Conservation (phyloP, 2,113 vertebrate genomes). For the Cebidichthys violaceus region DNA sequence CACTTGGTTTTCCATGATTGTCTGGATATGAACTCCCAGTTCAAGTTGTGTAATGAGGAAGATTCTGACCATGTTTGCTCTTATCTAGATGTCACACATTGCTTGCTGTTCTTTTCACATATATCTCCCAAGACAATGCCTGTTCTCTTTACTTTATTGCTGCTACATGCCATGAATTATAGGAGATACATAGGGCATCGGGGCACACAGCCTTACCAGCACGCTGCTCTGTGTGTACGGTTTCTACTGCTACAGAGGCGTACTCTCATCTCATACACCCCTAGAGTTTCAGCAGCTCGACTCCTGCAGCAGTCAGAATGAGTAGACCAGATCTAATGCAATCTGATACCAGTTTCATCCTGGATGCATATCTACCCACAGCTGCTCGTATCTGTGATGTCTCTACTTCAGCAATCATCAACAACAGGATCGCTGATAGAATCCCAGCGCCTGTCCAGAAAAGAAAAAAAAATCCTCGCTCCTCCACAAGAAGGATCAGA, state of each 20-base stretch:
- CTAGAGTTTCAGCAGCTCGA: conserved; percentile 14
- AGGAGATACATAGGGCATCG: not conserved
- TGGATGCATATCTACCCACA: conserved; percentile 40
- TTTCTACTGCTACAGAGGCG: conserved; percentile 2
- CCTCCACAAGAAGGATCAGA: conserved; percentile 42
- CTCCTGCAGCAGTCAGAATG: conserved; percentile 26
- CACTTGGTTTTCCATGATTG: conserved; percentile 32
- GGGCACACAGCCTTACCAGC: conserved; percentile 2
- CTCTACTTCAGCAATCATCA: conserved; percentile 41
- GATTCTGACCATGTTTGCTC: not conserved
- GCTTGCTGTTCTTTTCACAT: not conserved
- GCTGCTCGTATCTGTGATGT: conserved; percentile 29
- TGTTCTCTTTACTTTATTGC: not conserved
- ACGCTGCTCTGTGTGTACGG: not conserved
- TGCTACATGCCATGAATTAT: conserved; percentile 19
- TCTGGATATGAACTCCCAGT: conserved; percentile 16
- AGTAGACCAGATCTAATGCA: conserved; percentile 21
- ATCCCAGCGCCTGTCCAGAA: conserved; percentile 22
- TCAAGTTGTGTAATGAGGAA: conserved; percentile 5
- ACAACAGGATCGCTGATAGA: conserved; percentile 18
- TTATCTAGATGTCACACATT: not conserved
- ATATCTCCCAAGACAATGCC: not conserved
- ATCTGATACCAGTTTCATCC: conserved; percentile 40
- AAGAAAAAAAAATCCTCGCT: not conserved
- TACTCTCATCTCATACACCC: conserved; percentile 9